These are phyloP conservation scores for Galagoides demidoff DNA, from an alignment of 2,797 vertebrate species.

Conservation along the genomic window DNA sequence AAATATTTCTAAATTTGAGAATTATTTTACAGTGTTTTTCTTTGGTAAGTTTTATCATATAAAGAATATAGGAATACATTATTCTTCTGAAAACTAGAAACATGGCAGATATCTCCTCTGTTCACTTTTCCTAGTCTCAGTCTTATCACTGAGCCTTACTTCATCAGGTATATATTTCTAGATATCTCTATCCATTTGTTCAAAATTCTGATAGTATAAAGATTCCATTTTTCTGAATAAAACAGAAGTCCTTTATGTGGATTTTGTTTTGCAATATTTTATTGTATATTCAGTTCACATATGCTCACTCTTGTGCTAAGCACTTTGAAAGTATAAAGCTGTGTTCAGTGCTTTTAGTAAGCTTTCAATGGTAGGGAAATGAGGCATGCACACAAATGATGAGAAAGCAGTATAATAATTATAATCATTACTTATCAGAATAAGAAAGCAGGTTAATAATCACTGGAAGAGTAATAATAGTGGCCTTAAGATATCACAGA, in stretches of 20 bases:
- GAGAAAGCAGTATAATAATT: background rate
- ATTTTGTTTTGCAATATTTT: conserved; percentile 63
- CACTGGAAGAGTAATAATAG: background rate
- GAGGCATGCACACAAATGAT: conserved; percentile 44
- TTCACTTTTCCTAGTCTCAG: background rate
- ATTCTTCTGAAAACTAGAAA: conserved; percentile 38
- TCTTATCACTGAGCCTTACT: background rate
- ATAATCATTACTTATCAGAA: conserved; percentile 28
- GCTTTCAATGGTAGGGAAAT: conserved; percentile 53
- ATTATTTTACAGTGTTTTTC: background rate
- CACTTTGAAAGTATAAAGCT: conserved; percentile 17
- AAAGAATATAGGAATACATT: background rate
- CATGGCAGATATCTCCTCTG: background rate
- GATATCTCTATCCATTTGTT: conserved; percentile 50
- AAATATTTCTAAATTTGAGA: conserved; percentile 24
- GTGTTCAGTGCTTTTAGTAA: background rate
- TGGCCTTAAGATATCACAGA: conserved; percentile 3
- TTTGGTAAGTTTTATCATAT: conserved; percentile 7
- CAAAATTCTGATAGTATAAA: conserved; percentile 21
- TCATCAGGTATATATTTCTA: background rate
- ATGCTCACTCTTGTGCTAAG: background rate
- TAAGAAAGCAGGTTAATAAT: conserved; percentile 9
- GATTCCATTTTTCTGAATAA: conserved; percentile 40
- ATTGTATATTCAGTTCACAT: conserved; percentile 55
- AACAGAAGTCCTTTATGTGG: background rate